A percentile compares a stretch with the other conserved stretches of the same genome.
Evolutionary conservation across 2,888 invertebrate genomes (phyloP).

Genomic region (Melitaea athalia): DNA sequence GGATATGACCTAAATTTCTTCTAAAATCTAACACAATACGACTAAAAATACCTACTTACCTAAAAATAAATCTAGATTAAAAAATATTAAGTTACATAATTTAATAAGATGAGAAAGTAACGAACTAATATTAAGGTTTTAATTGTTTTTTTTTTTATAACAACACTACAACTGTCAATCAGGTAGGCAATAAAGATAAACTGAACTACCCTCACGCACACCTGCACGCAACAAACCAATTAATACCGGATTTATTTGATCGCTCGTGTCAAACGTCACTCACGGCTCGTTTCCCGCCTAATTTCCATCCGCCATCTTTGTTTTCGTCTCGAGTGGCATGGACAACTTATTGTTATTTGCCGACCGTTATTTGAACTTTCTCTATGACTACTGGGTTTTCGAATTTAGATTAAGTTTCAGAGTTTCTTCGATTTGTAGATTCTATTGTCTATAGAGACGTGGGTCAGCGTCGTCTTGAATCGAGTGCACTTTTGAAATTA

Average conservation of each 20-base stretch:
- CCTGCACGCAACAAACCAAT: constrained; percentile 36
- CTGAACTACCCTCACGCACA: constrained; percentile 18
- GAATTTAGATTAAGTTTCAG: constrained; percentile 56
- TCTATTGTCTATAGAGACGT: constrained; percentile 55
- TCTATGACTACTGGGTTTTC: constrained; percentile 57
- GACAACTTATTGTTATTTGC: constrained; percentile 30
- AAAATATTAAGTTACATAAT: too few relatives aligned
- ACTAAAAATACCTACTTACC: too few relatives aligned
- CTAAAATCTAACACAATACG: too few relatives aligned
- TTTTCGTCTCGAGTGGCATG: constrained; percentile 36
- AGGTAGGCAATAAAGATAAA: background rate
- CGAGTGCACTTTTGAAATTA: constrained; percentile 52
- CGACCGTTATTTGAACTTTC: constrained; percentile 63
- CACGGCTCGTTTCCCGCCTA: constrained; percentile 46
- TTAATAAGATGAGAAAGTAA: background rate
- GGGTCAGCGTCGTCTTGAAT: constrained; percentile 51
- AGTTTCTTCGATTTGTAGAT: constrained; percentile 46
- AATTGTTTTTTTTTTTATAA: background rate
- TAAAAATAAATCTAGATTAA: too few relatives aligned
- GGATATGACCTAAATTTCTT: too few relatives aligned
- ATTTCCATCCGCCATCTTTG: constrained; percentile 50
- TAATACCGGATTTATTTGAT: constrained; percentile 36
- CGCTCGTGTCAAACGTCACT: constrained; percentile 36
- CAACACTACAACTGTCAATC: background rate
- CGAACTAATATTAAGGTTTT: background rate